These are phyloP conservation scores for Oryzias celebensis DNA, from an alignment of 2,113 vertebrate genomes.

Conservation along the genomic window DNA sequence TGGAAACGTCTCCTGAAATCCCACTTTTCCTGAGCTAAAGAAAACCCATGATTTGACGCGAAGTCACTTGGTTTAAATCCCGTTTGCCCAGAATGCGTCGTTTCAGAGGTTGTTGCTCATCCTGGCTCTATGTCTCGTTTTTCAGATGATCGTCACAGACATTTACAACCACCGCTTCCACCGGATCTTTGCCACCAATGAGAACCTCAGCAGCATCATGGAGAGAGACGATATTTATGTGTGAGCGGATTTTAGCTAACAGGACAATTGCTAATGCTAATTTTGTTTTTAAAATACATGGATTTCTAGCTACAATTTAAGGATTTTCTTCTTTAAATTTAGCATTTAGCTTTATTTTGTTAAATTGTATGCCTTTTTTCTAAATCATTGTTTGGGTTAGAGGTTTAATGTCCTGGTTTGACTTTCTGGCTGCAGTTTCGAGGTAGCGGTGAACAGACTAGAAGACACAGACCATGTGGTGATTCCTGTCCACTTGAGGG, in stretches of 20 bases:
- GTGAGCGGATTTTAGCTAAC: slow-evolving; percentile 78
- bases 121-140: neutral
- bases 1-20: no score
- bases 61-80: no score
- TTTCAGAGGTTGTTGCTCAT: neutral
- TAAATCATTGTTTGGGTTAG: neutral
- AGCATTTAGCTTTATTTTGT: neutral
- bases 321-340: no score
- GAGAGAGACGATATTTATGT: slow-evolving; percentile 97
- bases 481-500: slow-evolving; percentile 93
- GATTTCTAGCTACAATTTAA: no score
- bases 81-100: no score
- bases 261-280: no score
- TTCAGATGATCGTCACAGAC: slow-evolving; percentile 90
- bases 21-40: no score
- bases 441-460: slow-evolving; percentile 87
- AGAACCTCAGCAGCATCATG: slow-evolving; percentile 99
- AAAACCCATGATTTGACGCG: no score
- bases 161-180: slow-evolving; percentile 99
- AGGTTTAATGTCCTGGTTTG: neutral
- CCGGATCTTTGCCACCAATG: slow-evolving; percentile 95
- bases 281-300: no score
- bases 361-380: neutral
- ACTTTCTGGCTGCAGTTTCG: slow-evolving; percentile 59
- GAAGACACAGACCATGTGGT: slow-evolving; percentile 95